Evolutionary conservation across 2,888 invertebrate species (phyloP).

Genomic region (Platypus cylindrus): DNA sequence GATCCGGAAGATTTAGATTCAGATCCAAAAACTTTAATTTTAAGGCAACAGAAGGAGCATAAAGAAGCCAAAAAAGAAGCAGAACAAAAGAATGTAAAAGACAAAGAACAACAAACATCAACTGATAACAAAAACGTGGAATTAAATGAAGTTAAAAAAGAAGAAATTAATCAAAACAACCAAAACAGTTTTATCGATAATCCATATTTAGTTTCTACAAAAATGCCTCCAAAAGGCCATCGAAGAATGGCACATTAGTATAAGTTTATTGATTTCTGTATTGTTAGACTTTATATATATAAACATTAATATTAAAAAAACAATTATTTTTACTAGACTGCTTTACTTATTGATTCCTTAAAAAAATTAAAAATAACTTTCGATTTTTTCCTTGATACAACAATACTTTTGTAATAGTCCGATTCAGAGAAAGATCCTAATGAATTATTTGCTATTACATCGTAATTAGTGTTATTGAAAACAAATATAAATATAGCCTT

Average conservation of each 20-base stretch:
- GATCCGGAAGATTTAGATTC: slow-evolving; percentile 77
- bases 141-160: slow-evolving; percentile 30
- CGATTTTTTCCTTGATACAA: slow-evolving; percentile 52
- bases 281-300: no score
- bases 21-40: slow-evolving; percentile 45
- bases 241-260: no score
- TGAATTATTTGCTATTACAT: slow-evolving; percentile 47
- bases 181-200: slow-evolving; percentile 58
- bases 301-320: no score
- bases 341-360: no score
- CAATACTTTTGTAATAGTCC: slow-evolving; percentile 53
- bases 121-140: slow-evolving; percentile 23
- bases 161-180: slow-evolving; percentile 35
- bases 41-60: slow-evolving; percentile 27
- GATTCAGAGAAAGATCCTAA: slow-evolving; percentile 54
- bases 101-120: slow-evolving; percentile 13
- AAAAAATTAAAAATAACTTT: slow-evolving; percentile 61
- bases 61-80: slow-evolving; percentile 21
- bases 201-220: slow-evolving; percentile 49
- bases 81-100: slow-evolving; percentile 13
- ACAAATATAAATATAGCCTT: slow-evolving; percentile 58
- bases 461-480: slow-evolving; percentile 53
- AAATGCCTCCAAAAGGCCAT: slow-evolving; percentile 29
- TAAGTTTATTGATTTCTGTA: no score
- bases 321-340: no score